phyloP scores from a whole-genome alignment of 2,797 vertebrate genomes.

The Eospalax fontanierii region DNA sequence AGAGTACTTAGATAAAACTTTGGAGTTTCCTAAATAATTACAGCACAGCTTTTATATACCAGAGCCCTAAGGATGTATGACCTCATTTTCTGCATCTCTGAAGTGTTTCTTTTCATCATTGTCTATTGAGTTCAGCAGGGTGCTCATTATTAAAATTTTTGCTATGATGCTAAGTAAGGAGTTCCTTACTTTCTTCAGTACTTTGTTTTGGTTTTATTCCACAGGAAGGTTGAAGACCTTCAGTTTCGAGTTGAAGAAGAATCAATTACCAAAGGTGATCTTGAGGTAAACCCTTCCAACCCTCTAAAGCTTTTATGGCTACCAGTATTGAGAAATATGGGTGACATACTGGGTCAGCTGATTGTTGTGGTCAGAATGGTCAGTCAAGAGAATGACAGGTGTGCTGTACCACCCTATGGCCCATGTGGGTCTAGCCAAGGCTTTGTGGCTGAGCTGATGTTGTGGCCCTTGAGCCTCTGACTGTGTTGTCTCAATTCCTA shows the following conservation, averaged over 20 bases:
- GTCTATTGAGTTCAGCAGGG: background rate
- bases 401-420: background rate
- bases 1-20: background rate
- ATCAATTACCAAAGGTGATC: constrained; percentile 99
- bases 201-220: constrained; percentile 77
- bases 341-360: background rate
- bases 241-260: constrained; percentile 99
- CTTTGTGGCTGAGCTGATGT: background rate
- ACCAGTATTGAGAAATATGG: background rate
- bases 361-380: background rate
- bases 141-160: background rate
- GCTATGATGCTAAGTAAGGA: background rate
- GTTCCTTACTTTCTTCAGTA: constrained; percentile 21
- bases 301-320: constrained; percentile 45
- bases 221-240: constrained; percentile 99
- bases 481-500: background rate
- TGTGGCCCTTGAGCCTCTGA: background rate
- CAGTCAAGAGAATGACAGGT: background rate
- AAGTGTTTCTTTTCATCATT: constrained; percentile 24
- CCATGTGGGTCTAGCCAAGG: background rate
- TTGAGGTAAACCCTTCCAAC: constrained; percentile 95
- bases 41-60: background rate
- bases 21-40: background rate
- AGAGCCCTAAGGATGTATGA: background rate
- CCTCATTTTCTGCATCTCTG: background rate